phyloP scores from a whole-genome alignment of 2,113 vertebrate genomes.

The Hoplias malabaricus region DNA sequence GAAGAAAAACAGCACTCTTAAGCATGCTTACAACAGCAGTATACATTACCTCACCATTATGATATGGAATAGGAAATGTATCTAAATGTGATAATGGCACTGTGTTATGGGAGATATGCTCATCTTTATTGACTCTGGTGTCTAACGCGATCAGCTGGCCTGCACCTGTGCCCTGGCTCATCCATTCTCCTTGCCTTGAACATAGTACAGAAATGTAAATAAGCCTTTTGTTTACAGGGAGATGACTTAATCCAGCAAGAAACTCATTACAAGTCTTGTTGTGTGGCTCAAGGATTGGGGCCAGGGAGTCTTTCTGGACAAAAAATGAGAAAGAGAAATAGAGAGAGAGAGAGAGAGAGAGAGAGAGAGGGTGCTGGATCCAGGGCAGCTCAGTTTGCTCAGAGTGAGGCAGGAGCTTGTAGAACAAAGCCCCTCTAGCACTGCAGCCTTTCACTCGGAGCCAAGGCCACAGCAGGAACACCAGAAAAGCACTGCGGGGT shows the following conservation, averaged over 20 bases:
- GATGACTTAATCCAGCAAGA: slow-evolving; percentile 54
- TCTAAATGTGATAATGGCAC: neutral
- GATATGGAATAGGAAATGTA: neutral
- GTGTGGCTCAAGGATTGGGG: slow-evolving; percentile 37
- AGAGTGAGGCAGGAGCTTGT: slow-evolving; percentile 53
- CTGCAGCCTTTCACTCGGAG: slow-evolving; percentile 47
- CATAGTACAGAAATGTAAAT: slow-evolving; percentile 52
- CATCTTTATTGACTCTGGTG: slow-evolving; percentile 6
- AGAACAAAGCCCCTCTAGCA: slow-evolving; percentile 51
- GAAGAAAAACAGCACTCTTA: neutral
- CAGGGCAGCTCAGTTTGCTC: slow-evolving; percentile 45
- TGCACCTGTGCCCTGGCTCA: slow-evolving; percentile 44
- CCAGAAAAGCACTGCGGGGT: slow-evolving; percentile 36
- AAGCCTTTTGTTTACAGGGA: slow-evolving; percentile 48
- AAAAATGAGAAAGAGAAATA: neutral
- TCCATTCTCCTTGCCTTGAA: slow-evolving; percentile 28
- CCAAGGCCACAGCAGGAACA: slow-evolving; percentile 48
- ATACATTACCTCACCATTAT: neutral
- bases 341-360: slow-evolving; percentile 10
- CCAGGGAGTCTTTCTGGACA: slow-evolving; percentile 29
- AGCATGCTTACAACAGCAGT: neutral
- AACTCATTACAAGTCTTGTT: slow-evolving; percentile 42
- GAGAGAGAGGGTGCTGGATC: slow-evolving; percentile 19
- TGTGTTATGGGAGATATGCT: neutral
- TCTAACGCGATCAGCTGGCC: slow-evolving; percentile 43